Percentiles rank a stretch among this genome's conserved stretches.
phyloP scores from a whole-genome alignment of 2,888 invertebrate genomes.

The Rambutsinella grinnellia region DNA sequence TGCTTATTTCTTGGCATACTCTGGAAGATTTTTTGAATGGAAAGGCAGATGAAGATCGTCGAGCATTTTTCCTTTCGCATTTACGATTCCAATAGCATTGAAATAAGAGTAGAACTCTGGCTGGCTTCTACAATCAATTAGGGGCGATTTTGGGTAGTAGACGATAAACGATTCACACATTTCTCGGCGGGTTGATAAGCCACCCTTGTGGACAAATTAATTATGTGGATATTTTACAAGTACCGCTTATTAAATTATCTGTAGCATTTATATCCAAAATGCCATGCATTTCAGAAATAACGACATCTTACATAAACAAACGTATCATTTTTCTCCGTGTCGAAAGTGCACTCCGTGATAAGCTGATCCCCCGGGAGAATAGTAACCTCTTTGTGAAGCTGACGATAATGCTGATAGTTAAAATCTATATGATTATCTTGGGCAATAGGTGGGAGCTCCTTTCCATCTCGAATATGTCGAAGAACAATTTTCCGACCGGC shows the following conservation, averaged over 20 bases:
- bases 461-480: slow-evolving; percentile 81
- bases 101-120: slow-evolving; percentile 61
- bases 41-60: not conserved
- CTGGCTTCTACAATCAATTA: slow-evolving; percentile 84
- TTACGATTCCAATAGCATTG: slow-evolving; percentile 44
- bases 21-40: not conserved
- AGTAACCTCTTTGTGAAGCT: slow-evolving; percentile 73
- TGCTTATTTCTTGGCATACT: not conserved
- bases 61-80: slow-evolving; percentile 23
- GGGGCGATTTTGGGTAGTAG: slow-evolving; percentile 85
- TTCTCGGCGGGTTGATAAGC: slow-evolving; percentile 86
- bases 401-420: slow-evolving; percentile 36
- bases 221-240: too few relatives aligned
- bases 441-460: slow-evolving; percentile 82
- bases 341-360: slow-evolving; percentile 87
- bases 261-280: too few relatives aligned
- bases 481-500: slow-evolving; percentile 83
- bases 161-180: slow-evolving; percentile 88
- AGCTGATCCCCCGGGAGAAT: slow-evolving; percentile 85
- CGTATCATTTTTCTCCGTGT: slow-evolving; percentile 77
- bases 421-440: slow-evolving; percentile 32
- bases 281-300: too few relatives aligned
- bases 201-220: slow-evolving; percentile 72
- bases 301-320: slow-evolving; percentile 75
- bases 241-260: too few relatives aligned